Base-by-base conservation (phyloP, 2,888 invertebrate species). In the Rutpela maculata region DNA sequence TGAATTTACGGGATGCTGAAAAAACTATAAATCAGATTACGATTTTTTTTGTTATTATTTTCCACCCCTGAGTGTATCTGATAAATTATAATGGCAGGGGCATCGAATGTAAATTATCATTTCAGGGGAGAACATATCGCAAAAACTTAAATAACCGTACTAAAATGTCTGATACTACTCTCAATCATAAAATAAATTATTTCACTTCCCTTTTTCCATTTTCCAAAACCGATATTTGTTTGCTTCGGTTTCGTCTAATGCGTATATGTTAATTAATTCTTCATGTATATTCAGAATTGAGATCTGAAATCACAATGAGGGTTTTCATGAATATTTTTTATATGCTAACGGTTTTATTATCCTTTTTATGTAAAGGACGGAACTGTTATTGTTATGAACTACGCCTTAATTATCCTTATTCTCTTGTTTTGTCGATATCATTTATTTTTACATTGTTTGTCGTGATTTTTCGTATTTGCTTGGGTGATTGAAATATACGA, bases 21-120 rank as follows among this genome's bases (percentile, higher is more conserved):
- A 85, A 85, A 80, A 80, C 86, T 83, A 87, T 88, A 88, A 87
- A 88, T 88, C 88, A 87, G 85, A 86, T 85, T 85, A 83, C 79
- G 82, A 82, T 85, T 86, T 84, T n/a, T 85, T 85, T 83, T 81
- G 59, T 84, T 84, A 84, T 85, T 85, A 85, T 85, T 83, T 84
- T 83, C 80, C 80, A 76, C 83, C 84, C 80, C 59, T 62, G 55
- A 62, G 22, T 63, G 72, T 55, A 63, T 72, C 60, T 19, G 72
- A 72, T 72, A 62, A 74, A 66, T 74, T 74, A 74, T 67, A 63
- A 63, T 63, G 31, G 60, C 35, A 55, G 75, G 80, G 82, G 80
- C 78, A 82, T 83, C 78, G 83, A 85, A 83, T 84, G 82, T 85
- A 83, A 83, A 85, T 86, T 85, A 83, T 84, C 80, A 81, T 82